Base-by-base conservation (phyloP, 2,113 vertebrate species). In the Chascanopsetta lugubris region DNA sequence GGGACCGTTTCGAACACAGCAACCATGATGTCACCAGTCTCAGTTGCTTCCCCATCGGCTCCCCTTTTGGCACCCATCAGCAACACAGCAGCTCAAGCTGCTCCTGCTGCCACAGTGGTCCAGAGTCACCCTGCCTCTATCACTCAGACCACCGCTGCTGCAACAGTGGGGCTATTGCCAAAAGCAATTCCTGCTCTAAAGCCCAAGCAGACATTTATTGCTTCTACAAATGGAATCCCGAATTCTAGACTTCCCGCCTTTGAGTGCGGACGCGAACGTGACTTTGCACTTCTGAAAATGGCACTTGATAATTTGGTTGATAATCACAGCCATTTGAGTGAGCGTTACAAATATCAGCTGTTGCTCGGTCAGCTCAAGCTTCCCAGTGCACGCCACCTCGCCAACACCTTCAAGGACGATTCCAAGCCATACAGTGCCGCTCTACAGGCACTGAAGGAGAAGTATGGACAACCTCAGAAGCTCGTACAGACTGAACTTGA, bases 401-500 rank as follows among this genome's bases (percentile, higher is more conserved):
- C 51, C 1, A 9, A n/a, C 25, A 26, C 51, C 9, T 25, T 27
- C 22, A 67, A 38, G 53, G 43, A 49, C 27, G 30, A 57, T 20
- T 1, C n/a, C 11, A 32, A 9, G 29, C 24, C 32, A 22, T 38
- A 67, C 8, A 26, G 21, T 11, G 13, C 11, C 1, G 11, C 11
- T 11, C 11, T 34, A 3, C 32, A 34, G 13, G 32, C 53, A 48
- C 53, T 34, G 18, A 11, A 49, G 12, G 64, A 51, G 18, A 50
- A 48, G 6, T 50, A 50, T 59, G 65, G 54, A 40, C 45, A 68
- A 6, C 65, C 45, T 27, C 29, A 30, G 22, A 24, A 49, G 8
- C 22, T 36, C 17, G 64, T 58, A 21, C 54, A 68, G 24, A 42
- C 30, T 58, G 18, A 34, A 11, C 10, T 12, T 34, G 11, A 12